Conservation (phyloP, 2,113 vertebrate species). For the Sarotherodon lohbergeri region DNA sequence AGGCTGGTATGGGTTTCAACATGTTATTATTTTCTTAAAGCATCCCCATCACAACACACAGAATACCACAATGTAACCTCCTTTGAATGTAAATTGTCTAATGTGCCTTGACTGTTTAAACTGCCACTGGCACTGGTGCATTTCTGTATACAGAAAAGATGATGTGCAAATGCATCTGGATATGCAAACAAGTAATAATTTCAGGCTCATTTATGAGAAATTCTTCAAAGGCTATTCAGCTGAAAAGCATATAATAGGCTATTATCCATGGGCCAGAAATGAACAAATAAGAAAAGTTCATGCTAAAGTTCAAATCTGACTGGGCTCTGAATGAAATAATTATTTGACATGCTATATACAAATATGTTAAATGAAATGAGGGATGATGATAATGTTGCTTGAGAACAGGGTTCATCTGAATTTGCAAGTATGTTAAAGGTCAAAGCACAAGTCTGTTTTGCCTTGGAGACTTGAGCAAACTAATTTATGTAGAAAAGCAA, state of each 20-base stretch:
- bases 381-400: not conserved
- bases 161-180: not conserved
- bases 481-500: not conserved
- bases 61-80: not conserved
- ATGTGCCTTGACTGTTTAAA: not conserved
- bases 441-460: not conserved
- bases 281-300: not conserved
- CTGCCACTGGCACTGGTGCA: not conserved
- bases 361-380: not conserved
- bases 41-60: not conserved
- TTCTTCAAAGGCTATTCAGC: not conserved
- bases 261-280: not conserved
- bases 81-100: not conserved
- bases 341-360: not conserved
- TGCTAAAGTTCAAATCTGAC: not conserved
- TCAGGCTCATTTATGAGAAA: not conserved
- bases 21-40: not conserved
- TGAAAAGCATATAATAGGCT: not conserved
- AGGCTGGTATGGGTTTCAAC: slow-evolving; percentile 5
- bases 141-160: not conserved
- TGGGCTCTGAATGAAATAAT: not conserved
- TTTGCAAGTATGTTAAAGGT: not conserved
- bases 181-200: not conserved
- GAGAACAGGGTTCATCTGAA: not conserved
- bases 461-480: not conserved